These are phyloP conservation scores for Athene noctua DNA, from an alignment of 2,113 vertebrate species.

Conservation along the genomic window DNA sequence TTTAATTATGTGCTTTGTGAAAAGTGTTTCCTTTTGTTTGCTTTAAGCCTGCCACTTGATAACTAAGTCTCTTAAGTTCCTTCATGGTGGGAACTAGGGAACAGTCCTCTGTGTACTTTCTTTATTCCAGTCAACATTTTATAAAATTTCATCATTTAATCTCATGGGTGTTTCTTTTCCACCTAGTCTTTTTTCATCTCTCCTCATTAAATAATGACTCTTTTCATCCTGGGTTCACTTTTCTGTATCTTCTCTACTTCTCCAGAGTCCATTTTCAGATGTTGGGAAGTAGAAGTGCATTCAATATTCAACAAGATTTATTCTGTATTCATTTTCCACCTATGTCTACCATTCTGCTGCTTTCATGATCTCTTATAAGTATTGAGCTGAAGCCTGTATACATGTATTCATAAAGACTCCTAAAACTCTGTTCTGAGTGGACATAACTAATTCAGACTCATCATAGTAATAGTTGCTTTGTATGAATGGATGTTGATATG, in stretches of 20 bases:
- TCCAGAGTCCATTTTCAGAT: background rate
- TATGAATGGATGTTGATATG: background rate
- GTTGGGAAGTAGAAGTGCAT: background rate
- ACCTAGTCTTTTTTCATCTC: background rate
- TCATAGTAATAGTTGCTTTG: background rate
- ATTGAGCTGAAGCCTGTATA: background rate
- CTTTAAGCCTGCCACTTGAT: slow-evolving; percentile 12
- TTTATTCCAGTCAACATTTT: background rate
- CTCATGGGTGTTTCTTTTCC: background rate
- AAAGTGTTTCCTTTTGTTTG: slow-evolving; percentile 43
- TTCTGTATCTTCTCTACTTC: background rate
- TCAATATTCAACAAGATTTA: background rate
- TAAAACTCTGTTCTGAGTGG: background rate
- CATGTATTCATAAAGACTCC: background rate
- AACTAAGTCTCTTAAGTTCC: background rate
- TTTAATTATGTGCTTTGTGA: slow-evolving; percentile 35
- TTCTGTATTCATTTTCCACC: background rate
- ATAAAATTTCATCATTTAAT: background rate
- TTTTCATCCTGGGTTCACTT: background rate
- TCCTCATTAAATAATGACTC: background rate
- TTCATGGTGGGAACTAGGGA: background rate
- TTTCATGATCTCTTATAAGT: background rate
- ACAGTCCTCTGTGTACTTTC: background rate
- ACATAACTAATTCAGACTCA: background rate
- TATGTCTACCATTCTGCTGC: background rate